Evolutionary conservation across 2,797 vertebrate species (phyloP).

Genomic region (Simalia tracyae): DNA sequence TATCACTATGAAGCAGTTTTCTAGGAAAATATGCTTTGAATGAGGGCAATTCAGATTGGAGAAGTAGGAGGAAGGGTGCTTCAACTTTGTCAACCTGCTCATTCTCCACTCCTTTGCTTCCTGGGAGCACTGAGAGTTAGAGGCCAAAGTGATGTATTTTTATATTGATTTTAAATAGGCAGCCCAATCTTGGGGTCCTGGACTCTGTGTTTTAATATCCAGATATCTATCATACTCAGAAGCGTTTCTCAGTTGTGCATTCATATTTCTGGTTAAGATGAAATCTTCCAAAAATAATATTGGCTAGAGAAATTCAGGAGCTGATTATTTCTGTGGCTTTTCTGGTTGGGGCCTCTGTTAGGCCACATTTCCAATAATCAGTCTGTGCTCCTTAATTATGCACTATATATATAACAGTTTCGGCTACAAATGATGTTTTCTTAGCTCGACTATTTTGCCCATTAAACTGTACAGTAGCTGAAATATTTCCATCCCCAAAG

Average conservation of each 20-base stretch:
- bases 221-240: constrained; percentile 71
- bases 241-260: constrained; percentile 72
- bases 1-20: not conserved
- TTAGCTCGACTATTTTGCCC: constrained; percentile 75
- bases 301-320: constrained; percentile 72
- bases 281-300: constrained; percentile 78
- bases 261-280: constrained; percentile 73
- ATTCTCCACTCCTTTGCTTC: not conserved
- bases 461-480: constrained; percentile 75
- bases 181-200: constrained; percentile 7
- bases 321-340: constrained; percentile 75
- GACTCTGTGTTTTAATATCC: constrained; percentile 59
- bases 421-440: constrained; percentile 76
- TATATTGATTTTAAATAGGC: constrained; percentile 30
- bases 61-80: not conserved
- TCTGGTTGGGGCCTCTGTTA: constrained; percentile 61
- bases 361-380: constrained; percentile 70
- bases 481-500: constrained; percentile 73
- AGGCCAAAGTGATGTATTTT: not conserved
- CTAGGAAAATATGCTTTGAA: not conserved
- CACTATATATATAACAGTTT: constrained; percentile 71
- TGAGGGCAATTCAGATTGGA: not conserved
- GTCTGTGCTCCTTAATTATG: constrained; percentile 71
- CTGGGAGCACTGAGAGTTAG: not conserved
- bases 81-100: not conserved